Percentiles rank a stretch among this genome's conserved stretches.
phyloP scores from a whole-genome alignment of 2,888 invertebrate genomes.

The Perizoma affinitatum region DNA sequence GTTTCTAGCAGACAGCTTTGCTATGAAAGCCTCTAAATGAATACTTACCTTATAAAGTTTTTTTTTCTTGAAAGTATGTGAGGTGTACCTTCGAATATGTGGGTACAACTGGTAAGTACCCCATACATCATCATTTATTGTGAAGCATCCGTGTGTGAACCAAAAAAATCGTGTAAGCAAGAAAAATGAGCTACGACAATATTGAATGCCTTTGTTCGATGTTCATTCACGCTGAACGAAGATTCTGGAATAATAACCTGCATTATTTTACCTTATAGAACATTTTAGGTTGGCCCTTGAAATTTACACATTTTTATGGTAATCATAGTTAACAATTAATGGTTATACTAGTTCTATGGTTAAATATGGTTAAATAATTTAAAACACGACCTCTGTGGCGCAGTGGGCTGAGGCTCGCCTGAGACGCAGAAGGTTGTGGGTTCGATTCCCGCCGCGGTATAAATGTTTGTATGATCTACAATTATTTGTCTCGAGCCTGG shows the following conservation, averaged over 20 bases:
- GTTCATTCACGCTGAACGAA: constrained; percentile 44
- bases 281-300: constrained; percentile 22
- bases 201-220: constrained; percentile 47
- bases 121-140: constrained; percentile 37
- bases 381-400: no score
- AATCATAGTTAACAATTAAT: neutral
- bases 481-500: no score
- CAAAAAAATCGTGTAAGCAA: constrained; percentile 48
- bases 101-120: constrained; percentile 29
- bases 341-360: neutral
- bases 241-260: constrained; percentile 41
- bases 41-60: constrained; percentile 5
- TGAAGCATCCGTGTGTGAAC: constrained; percentile 45
- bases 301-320: constrained; percentile 8
- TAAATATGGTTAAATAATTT: no score
- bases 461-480: no score
- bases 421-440: no score
- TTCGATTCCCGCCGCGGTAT: no score
- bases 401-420: no score
- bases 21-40: constrained; percentile 3
- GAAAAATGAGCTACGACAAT: constrained; percentile 50
- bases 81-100: constrained; percentile 12
- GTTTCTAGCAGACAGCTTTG: constrained; percentile 1
- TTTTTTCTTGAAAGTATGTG: constrained; percentile 11
- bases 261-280: constrained; percentile 33